These are phyloP conservation scores for Brachionus calyciflorus DNA, from an alignment of 1,140 invertebrate species.

Conservation along the genomic window DNA sequence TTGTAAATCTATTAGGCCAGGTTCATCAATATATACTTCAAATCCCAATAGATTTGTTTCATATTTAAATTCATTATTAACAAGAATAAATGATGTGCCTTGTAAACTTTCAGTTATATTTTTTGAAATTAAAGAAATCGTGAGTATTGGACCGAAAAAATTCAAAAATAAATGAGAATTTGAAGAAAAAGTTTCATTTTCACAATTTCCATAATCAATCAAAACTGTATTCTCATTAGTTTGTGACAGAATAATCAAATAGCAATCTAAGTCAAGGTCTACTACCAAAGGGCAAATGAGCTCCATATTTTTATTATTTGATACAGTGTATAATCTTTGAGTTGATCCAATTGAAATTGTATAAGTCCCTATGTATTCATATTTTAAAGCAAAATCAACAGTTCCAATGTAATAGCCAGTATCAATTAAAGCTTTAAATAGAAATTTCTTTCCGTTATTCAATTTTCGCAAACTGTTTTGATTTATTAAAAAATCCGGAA, in stretches of 20 bases:
- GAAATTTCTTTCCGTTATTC: not conserved
- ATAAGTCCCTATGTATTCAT: not conserved
- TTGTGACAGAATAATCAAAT: constrained; percentile 3
- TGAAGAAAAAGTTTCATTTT: not conserved
- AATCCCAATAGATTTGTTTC: not conserved
- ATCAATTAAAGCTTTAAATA: not conserved
- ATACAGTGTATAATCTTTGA: not conserved
- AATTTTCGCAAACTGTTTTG: not conserved
- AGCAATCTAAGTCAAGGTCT: not conserved
- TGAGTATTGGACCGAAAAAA: not conserved
- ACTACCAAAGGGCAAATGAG: not conserved
- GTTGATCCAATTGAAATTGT: not conserved
- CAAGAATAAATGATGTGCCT: not conserved
- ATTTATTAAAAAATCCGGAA: too few species aligned
- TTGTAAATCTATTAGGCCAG: too few species aligned
- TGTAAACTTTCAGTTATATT: too few species aligned
- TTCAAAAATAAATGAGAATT: not conserved
- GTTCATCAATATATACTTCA: not conserved
- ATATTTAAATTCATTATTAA: constrained; percentile 28
- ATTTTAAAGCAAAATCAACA: not conserved
- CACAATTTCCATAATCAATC: not conserved
- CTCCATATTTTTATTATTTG: not conserved
- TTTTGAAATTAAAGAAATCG: not conserved
- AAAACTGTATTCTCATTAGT: not conserved
- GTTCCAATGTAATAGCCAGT: not conserved